Evolutionary conservation across 2,888 invertebrate species (phyloP).

Genomic region (Bugulina stolonifera): DNA sequence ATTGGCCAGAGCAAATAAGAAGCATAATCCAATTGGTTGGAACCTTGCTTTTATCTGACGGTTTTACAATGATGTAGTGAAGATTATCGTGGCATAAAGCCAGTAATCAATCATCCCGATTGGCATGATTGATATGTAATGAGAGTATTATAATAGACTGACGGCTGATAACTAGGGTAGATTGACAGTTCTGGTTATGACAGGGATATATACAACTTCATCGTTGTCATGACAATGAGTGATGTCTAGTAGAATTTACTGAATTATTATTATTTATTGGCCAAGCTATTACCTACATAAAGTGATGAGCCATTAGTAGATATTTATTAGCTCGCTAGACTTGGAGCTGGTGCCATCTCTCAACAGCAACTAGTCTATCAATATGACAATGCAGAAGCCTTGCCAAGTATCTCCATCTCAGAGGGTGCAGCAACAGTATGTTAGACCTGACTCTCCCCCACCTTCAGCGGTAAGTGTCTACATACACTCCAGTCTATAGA

Average conservation of each 20-base stretch:
- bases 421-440: constrained; percentile 7
- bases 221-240: background rate
- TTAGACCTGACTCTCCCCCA: constrained; percentile 11
- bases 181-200: background rate
- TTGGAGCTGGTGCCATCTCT: background rate
- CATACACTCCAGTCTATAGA: no score
- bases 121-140: background rate
- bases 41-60: constrained; percentile 5
- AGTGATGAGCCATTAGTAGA: background rate
- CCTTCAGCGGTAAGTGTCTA: constrained; percentile 4
- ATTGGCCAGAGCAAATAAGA: background rate
- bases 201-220: background rate
- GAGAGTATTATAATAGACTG: background rate
- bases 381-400: constrained; percentile 24
- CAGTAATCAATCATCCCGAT: constrained; percentile 3
- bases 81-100: constrained; percentile 13
- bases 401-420: background rate
- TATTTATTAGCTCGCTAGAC: background rate
- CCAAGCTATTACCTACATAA: background rate
- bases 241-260: background rate
- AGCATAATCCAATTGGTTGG: background rate
- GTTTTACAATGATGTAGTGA: constrained; percentile 4
- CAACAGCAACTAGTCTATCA: background rate
- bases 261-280: background rate
- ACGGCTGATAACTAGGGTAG: background rate